Conservation (phyloP, 2,888 invertebrate species). For the Brachypterus glaber region DNA sequence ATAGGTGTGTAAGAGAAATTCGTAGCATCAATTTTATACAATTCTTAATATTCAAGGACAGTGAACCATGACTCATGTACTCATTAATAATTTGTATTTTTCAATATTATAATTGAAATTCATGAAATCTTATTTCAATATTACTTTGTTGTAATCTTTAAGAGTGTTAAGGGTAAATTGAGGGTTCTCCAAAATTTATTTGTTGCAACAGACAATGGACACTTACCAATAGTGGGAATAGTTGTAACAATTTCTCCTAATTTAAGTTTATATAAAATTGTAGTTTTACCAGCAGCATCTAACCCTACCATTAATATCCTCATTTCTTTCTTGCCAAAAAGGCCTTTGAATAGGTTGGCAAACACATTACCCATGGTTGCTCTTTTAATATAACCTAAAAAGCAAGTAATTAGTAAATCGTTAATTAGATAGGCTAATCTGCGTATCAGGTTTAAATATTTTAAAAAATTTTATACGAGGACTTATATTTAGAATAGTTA, state of each 20-base stretch:
- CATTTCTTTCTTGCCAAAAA: conserved; percentile 99
- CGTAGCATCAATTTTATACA: no score
- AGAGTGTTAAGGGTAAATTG: no score
- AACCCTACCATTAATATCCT: conserved; percentile 99
- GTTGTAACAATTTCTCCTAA: conserved; percentile 99
- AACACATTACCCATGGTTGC: conserved; percentile 95
- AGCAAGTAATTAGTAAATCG: conserved; percentile 13
- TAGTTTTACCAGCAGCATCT: conserved; percentile 99
- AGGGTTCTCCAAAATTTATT: no score
- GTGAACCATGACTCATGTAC: no score
- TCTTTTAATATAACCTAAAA: conserved; percentile 40
- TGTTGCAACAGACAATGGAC: conserved; percentile 4
- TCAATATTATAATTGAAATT: no score
- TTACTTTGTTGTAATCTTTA: no score
- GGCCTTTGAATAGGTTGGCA: conserved; percentile 95
- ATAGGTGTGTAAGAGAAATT: no score
- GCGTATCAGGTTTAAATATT: background rate
- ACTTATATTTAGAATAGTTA: conserved; percentile 35
- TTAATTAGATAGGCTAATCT: conserved; percentile 4
- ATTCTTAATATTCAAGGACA: no score
- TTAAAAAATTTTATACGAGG: no score
- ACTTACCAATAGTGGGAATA: conserved; percentile 97
- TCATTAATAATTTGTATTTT: no score
- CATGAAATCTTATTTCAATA: no score
- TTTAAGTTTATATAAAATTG: conserved; percentile 99